Evolutionary conservation across 2,888 invertebrate species (phyloP).

Genomic region (Lamellibrachia columna): DNA sequence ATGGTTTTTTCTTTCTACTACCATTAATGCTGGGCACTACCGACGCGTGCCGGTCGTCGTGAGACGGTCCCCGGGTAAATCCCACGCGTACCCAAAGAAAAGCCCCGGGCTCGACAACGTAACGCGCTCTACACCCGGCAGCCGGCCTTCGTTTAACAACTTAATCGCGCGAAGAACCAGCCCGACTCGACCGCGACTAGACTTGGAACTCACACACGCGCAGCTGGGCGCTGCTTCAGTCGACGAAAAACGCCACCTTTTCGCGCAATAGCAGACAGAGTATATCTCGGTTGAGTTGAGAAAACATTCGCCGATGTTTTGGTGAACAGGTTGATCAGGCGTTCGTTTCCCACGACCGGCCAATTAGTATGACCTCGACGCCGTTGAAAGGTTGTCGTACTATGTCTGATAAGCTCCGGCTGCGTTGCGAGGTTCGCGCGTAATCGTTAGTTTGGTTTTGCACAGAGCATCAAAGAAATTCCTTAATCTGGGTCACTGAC

Average conservation of each 20-base stretch:
- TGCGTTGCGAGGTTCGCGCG: background rate
- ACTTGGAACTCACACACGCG: background rate
- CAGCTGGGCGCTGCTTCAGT: background rate
- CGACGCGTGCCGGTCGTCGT: background rate
- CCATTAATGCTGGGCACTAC: background rate
- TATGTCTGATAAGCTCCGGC: background rate
- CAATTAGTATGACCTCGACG: background rate
- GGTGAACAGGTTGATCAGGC: background rate
- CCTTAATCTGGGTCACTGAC: background rate
- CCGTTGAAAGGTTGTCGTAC: background rate
- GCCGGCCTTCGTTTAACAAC: background rate
- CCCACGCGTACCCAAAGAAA: background rate
- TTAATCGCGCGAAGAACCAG: background rate
- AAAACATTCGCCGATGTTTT: background rate
- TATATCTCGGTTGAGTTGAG: background rate
- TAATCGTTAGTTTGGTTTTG: background rate
- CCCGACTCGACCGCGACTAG: background rate
- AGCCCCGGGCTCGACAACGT: background rate
- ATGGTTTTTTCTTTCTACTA: background rate
- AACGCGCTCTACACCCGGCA: background rate
- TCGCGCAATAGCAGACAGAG: background rate
- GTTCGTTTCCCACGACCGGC: conserved; percentile 6
- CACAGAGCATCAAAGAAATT: background rate
- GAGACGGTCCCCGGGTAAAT: background rate
- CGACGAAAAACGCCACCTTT: background rate